Base-by-base conservation (phyloP, 2,888 invertebrate genomes). In the Sycophila texana region DNA sequence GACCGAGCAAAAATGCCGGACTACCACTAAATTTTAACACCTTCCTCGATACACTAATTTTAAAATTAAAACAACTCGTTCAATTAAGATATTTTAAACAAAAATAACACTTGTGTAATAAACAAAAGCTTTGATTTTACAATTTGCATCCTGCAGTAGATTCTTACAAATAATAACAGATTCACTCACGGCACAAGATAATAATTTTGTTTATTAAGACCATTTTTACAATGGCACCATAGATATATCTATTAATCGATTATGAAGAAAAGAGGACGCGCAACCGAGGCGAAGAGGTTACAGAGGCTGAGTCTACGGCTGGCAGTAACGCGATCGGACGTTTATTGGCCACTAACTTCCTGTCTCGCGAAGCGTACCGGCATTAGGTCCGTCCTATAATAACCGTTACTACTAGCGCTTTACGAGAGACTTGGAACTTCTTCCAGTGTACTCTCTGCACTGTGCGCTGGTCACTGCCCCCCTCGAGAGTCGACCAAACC, bases 311-410 rank as follows among this genome's bases (percentile, higher is more conserved):
- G 79, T 84, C 83, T 85, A 85, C 83, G 84, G 83, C 74, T 82
- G 71, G 82, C 67, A 82, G 84, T 86, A 85, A 86, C 82, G 84
- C 82, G 82, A 81, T 83, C 82, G 81, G 83, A 84, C 84, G 82
- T 88, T 87, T 87, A 88, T 87, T 86, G 85, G 83, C 84, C 84
- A 86, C 85, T 87, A 87, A 86, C 86, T 86, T 86, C 78, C 85
- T 83, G 81, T 82, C 82, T 81, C 78, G 82, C 79, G 80, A 72
- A 75, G 74, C 72, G 71, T 49, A 65, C 72, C 49, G 74, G 26
- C 39, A 10, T 66, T 74, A 74, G 79, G 84, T 83, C 85, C 85
- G 84, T 83, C 84, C 84, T 84, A 83, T 84, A 86, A 87, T 87
- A 87, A 87, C 84, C 84, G 84, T 86, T 85, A 84, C 85, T 83